phyloP scores from a whole-genome alignment of 2,888 invertebrate species.

The Zaprionus obscuricornis region DNA sequence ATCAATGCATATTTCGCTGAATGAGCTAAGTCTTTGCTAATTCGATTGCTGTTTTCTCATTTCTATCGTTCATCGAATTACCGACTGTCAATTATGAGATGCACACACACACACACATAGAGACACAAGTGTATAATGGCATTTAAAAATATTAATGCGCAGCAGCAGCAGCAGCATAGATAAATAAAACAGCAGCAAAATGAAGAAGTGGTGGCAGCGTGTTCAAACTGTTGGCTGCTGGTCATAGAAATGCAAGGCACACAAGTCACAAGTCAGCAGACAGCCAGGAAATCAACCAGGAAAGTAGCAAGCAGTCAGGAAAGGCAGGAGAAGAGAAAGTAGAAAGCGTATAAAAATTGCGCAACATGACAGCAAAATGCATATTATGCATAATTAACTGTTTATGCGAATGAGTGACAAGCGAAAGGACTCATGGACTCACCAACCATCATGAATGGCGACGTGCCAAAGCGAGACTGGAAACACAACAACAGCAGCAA shows the following conservation, averaged over 20 bases:
- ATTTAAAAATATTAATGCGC: conserved; percentile 70
- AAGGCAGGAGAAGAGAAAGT: not conserved
- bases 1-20: no score
- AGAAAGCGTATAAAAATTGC: conserved; percentile 64
- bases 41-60: conserved; percentile 12
- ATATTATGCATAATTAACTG: conserved; percentile 82
- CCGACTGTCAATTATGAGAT: conserved; percentile 57
- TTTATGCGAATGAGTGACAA: conserved; percentile 75
- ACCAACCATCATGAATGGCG: conserved; percentile 21
- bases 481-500: no score
- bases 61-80: conserved; percentile 53
- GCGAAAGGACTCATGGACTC: conserved; percentile 71
- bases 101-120: conserved; percentile 36
- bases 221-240: no score
- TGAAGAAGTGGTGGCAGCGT: no score
- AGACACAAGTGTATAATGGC: conserved; percentile 36
- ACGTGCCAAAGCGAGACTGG: conserved; percentile 32
- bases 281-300: no score
- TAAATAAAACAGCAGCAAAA: conserved; percentile 19
- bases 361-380: conserved; percentile 79
- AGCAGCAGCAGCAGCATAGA: conserved; percentile 19
- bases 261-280: no score
- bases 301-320: not conserved
- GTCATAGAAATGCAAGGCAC: conserved; percentile 53
- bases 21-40: no score